Base-by-base conservation (phyloP, 2,797 vertebrate genomes). In the Xenopus petersii region DNA sequence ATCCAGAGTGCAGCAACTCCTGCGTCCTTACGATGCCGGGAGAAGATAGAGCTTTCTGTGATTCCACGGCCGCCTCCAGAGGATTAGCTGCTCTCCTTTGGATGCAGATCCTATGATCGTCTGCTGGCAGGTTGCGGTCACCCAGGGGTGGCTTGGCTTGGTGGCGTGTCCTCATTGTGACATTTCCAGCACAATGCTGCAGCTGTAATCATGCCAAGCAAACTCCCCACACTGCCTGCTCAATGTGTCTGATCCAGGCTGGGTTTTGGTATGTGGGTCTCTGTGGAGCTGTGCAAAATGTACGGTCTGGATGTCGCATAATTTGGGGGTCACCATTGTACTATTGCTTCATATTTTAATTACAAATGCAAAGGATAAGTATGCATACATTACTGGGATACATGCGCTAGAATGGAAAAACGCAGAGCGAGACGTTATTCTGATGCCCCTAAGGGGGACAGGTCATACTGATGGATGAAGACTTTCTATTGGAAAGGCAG, bases 131-230 rank as follows among this genome's bases (percentile, higher is more conserved):
- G 55, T 78, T 70, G 66, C 51, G 30, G 76, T 74, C 66, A 65
- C 55, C 17, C 11, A 15, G 48, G 47, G 77, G 67, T 66, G 67
- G 71, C 76, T 78, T 78, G 65, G 62, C 77, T 79, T 79, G 77
- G 71, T 79, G 71, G 77, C 67, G 62, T 74, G 67, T 70, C 71
- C 71, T 70, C 48, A 46, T 67, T 73, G 54, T 79, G 71, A 67
- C 67, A 64, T 79, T 74, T 79, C 36, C 59, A 62, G 56, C 75
- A 66, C 42, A 66, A 76, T 33, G 61, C 66, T 64, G 48, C 66
- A 70, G 56, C 68, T 78, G 16, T 69, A 78, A 67, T 73, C 66
- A 69, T 73, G 76, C 71, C 64, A 73, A 60, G 66, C 71, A 64
- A 51, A 49, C 12, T 21, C 46, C 51, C 58, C 59, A 46, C 71